Base-by-base conservation (phyloP, 2,888 invertebrate genomes). In the Hedychridium roseum region DNA sequence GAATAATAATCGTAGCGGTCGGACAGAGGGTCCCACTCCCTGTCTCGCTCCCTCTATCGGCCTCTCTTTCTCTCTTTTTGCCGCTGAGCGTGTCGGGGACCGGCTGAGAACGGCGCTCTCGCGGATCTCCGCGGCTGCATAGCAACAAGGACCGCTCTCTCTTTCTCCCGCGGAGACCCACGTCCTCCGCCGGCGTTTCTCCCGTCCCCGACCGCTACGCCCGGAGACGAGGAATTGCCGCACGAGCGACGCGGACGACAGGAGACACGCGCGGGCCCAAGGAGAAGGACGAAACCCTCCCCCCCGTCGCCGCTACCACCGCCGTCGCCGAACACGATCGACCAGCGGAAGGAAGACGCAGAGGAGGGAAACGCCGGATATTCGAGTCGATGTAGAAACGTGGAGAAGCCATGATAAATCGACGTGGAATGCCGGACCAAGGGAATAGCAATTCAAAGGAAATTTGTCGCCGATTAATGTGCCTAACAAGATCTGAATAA, bases 131-230 rank as follows among this genome's bases (percentile, higher is more conserved):
- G 34, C 9, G 23, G 64, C 73, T 74, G 74, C 74, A 74, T 74
- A 74, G 74, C 74, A 74, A 74, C 74, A 74, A 70, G 66, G 65
- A 69, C 64, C 68, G 64, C 55, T 53, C 51, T 66, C 60, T 62
- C 66, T 55, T 61, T 70, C 57, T 57, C 54, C 63, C 66, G 31
- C 17, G 23, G 11, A 39, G 15, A 17, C 30, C 43, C 43, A 51
- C 50, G 50, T 44, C 50, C 49, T 45, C 54, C 48, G 43, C 44
- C 49, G 47, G 30, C 46, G 41, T 51, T 51, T 51, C 43, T 26
- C 39, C 9, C 50, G 56, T 44, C 55, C 47, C 49, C 44, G 55
- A 49, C 49, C 48, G 44, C 42, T 37, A 41, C 40, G 53, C 43
- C 40, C 41, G 37, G 41, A 42, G 50, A 52, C 38, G 26, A 40